Base-by-base conservation (phyloP, 2,888 invertebrate genomes). In the Acronicta leporina region DNA sequence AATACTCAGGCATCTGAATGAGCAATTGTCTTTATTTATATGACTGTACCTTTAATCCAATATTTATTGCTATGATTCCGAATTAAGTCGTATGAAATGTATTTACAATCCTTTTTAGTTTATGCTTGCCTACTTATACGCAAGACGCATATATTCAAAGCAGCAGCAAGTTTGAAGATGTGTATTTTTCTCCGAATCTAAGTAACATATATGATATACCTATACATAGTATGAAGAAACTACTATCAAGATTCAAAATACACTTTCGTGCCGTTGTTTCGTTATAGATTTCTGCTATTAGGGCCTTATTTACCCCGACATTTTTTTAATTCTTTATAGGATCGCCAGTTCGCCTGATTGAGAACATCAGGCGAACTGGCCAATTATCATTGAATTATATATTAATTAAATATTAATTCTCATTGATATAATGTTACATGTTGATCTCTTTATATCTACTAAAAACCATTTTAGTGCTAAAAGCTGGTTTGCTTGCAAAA, bases 11-110 rank as follows among this genome's bases (percentile, higher is more conserved):
- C 71, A 72, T 70, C 52, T 71, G 71, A 75, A 71, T 75, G 71
- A 71, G 54, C 71, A 65, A 75, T 72, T 72, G 71, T 72, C 54
- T 75, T 61, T 57, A 66, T 75, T 66, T 72, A 60, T 75, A 65
- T 62, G 42, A 55, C 43, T 43, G 47, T 59, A 46, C 51, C 27
- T 59, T 75, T 75, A 50, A 49, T 45, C 41, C 40, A 27, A 38
- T 73, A 74, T 77, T 63, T 65, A 69, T 69, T 27, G 55, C 45
- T 35, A 47, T 47, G 58, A 50, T 63, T 61, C 63, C 58, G 47
- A 73, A 69, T 62, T 40, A 53, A 49, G 44, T 63, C 48, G 55
- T 48, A 58, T 68, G 48, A 48, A 53, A 53, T 51, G 55, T 59
- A 68, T 63, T 70, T 51, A 49, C 48, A 69, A 57, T 56, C 43